Base-by-base conservation (phyloP, 1,140 invertebrate genomes). In the Colletes latitarsis region DNA sequence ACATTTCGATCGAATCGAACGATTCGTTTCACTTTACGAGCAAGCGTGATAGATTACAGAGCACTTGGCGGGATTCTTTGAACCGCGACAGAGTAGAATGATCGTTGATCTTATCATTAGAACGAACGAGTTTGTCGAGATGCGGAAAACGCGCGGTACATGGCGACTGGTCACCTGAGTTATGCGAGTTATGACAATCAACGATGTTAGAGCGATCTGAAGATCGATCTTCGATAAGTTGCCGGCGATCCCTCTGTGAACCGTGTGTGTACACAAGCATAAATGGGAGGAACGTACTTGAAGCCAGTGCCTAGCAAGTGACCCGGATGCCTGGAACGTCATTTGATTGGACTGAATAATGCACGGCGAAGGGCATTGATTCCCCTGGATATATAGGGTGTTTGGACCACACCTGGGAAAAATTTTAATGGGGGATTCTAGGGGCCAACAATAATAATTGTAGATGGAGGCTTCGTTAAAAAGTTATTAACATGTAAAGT, bases 321-420 rank as follows among this genome's bases (percentile, higher is more conserved):
- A 90, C 87, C 87, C 74, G 82, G 87, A 91, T 90, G 89, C 88
- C 82, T 85, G 81, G 82, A 86, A 81, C 87, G 83, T 71, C 77
- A 91, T 88, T 90, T 83, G 89, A 91, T 90, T 87, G 82, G 84
- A 88, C 82, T 88, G 87, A 90, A 91, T 91, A 90, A 91, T 91
- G 86, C 88, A 89, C 86, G 87, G 63, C 87, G 90, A 91, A 91
- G 88, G 88, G 88, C 89, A 86, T 90, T 87, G 86, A 90, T 90
- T 91, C 87, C 85, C 87, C 85, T 62, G 70, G 70, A 86, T 88
- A 88, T 80, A 80, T 63, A 77, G 62, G 75, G n/a, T 85, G 88
- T 83, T n/a, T n/a, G n/a, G n/a, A n/a, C n/a, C n/a, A n/a, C n/a
- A n/a, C n/a, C n/a, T n/a, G n/a, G n/a, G n/a, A n/a, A n/a, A n/a